These are phyloP conservation scores for Crotalus horridus DNA, from an alignment of 2,113 vertebrate species.

Conservation along the genomic window DNA sequence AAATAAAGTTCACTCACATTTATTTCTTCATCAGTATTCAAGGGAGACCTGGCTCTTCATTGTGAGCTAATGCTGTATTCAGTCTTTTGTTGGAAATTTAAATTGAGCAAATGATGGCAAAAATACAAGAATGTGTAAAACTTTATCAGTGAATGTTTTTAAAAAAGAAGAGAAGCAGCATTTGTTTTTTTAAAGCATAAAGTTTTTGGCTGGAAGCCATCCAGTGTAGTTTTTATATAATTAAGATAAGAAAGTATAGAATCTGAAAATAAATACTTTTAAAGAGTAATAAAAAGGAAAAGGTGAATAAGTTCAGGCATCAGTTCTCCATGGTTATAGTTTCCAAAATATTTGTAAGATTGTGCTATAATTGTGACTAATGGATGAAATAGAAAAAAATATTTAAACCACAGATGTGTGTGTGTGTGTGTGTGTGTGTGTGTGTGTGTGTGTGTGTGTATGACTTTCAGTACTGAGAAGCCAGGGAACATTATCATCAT, in stretches of 20 bases:
- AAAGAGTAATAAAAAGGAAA: background rate
- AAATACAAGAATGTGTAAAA: background rate
- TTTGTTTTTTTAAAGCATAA: background rate
- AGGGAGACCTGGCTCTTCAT: background rate
- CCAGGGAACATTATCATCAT: constrained; percentile 53
- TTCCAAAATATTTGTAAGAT: background rate
- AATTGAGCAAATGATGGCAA: background rate
- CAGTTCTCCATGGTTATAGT: background rate
- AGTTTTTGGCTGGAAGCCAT: background rate
- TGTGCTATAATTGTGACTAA: background rate
- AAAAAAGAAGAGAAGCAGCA: background rate
- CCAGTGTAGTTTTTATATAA: background rate
- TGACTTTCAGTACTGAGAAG: constrained; percentile 49
- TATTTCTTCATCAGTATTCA: background rate
- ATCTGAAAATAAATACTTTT: background rate
- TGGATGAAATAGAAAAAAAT: background rate
- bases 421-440: background rate
- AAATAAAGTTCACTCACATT: background rate
- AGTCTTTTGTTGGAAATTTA: background rate
- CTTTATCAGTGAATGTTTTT: background rate
- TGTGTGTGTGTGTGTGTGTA: constrained; percentile 7
- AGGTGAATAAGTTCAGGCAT: background rate
- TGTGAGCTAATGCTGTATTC: background rate
- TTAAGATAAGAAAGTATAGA: background rate
- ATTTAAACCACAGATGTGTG: background rate